Evolutionary conservation across 2,797 vertebrate species (phyloP).

Genomic region (Galaxias olidus): DNA sequence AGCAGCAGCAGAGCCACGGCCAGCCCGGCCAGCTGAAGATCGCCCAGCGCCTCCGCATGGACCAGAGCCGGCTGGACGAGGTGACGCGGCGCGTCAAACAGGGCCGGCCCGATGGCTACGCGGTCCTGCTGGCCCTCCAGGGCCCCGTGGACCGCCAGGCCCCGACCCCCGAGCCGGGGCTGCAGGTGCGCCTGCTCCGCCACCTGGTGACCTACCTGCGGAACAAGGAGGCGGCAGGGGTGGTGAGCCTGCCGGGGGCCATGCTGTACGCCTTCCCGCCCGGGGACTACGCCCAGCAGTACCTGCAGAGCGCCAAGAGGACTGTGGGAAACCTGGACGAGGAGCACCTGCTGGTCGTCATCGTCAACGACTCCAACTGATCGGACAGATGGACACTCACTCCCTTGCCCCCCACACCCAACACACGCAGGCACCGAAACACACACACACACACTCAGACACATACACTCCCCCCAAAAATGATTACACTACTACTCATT

Average conservation of each 20-base stretch:
- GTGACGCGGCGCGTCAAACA: conserved; percentile 91
- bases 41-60: conserved; percentile 93
- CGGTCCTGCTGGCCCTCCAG: conserved; percentile 91
- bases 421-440: conserved; percentile 13
- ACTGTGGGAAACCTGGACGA: conserved; percentile 92
- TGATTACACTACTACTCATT: background rate
- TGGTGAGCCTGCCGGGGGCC: conserved; percentile 93
- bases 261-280: conserved; percentile 98
- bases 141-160: conserved; percentile 79
- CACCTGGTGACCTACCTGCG: conserved; percentile 98
- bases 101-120: conserved; percentile 88
- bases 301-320: conserved; percentile 90
- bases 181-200: conserved; percentile 93
- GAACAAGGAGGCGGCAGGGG: conserved; percentile 97
- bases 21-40: conserved; percentile 93
- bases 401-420: background rate
- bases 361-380: conserved; percentile 85
- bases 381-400: conserved; percentile 30
- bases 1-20: conserved; percentile 65
- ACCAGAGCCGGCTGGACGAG: conserved; percentile 96
- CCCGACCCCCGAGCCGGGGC: conserved; percentile 82
- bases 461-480: conserved; percentile 1
- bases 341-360: conserved; percentile 96
- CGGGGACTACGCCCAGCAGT: conserved; percentile 96
- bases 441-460: conserved; percentile 7